These are phyloP conservation scores for Deroptyus accipitrinus DNA, from an alignment of 2,113 vertebrate species.

Conservation along the genomic window DNA sequence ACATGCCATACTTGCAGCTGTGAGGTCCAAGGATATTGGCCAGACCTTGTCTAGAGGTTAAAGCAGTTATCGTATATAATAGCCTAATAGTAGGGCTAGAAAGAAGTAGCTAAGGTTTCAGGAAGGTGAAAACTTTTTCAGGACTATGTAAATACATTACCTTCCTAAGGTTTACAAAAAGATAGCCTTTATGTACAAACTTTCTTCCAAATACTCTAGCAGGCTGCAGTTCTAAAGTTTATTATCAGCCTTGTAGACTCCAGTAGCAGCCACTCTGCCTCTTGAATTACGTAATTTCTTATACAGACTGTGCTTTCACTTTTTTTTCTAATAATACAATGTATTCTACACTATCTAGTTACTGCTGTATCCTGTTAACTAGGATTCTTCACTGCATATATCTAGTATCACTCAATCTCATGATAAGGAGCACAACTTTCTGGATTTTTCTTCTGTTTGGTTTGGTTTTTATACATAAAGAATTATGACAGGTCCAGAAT, in stretches of 20 bases:
- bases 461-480: not conserved
- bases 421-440: not conserved
- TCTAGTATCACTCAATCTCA: not conserved
- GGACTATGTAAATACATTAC: not conserved
- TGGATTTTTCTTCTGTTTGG: not conserved
- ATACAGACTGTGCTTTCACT: not conserved
- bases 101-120: not conserved
- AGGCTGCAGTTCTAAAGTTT: not conserved
- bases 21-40: accelerated
- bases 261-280: not conserved
- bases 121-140: not conserved
- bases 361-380: not conserved
- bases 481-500: not conserved
- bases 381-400: not conserved
- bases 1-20: not conserved
- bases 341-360: not conserved
- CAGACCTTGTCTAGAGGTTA: not conserved
- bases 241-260: not conserved
- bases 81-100: not conserved
- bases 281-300: not conserved
- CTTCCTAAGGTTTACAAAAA: not conserved
- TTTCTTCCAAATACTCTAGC: not conserved
- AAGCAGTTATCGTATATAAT: not conserved
- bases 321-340: not conserved
- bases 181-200: not conserved